Percentiles rank a stretch among this genome's conserved stretches.
These are phyloP conservation scores for Anguilla rostrata DNA, from an alignment of 2,113 vertebrate genomes.

Conservation along the genomic window DNA sequence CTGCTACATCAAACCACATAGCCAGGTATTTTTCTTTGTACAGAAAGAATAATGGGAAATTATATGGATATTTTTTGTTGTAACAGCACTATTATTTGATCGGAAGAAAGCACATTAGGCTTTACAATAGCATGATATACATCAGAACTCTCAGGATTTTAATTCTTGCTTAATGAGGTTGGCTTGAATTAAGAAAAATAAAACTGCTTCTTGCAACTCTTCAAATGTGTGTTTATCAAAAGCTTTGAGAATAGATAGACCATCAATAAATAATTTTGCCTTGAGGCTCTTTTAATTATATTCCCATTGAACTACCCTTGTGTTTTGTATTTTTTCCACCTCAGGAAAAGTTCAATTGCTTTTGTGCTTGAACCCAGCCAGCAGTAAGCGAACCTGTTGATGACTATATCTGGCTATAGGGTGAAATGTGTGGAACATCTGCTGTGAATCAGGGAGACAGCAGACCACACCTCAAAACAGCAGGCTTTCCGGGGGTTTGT, in stretches of 20 bases:
- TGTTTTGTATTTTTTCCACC: neutral
- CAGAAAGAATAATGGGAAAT: neutral
- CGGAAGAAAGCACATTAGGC: neutral
- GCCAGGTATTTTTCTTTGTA: neutral
- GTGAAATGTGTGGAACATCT: constrained; percentile 52
- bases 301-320: constrained; percentile 14
- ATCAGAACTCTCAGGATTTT: neutral
- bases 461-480: constrained; percentile 40
- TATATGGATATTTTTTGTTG: neutral
- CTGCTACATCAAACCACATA: neutral
- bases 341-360: neutral
- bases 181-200: constrained; percentile 5
- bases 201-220: neutral
- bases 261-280: constrained; percentile 29
- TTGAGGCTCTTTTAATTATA: constrained; percentile 7
- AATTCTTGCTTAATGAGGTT: neutral
- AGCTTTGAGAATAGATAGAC: constrained; percentile 27
- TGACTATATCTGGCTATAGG: constrained; percentile 38
- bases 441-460: constrained; percentile 50
- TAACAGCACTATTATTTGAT: no score
- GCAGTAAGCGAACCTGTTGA: constrained; percentile 29
- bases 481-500: constrained; percentile 41
- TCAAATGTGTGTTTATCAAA: neutral
- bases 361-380: constrained; percentile 35
- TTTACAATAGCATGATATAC: neutral